These are phyloP conservation scores for Centropyge bicolor DNA, from an alignment of 2,797 vertebrate genomes.

Conservation along the genomic window DNA sequence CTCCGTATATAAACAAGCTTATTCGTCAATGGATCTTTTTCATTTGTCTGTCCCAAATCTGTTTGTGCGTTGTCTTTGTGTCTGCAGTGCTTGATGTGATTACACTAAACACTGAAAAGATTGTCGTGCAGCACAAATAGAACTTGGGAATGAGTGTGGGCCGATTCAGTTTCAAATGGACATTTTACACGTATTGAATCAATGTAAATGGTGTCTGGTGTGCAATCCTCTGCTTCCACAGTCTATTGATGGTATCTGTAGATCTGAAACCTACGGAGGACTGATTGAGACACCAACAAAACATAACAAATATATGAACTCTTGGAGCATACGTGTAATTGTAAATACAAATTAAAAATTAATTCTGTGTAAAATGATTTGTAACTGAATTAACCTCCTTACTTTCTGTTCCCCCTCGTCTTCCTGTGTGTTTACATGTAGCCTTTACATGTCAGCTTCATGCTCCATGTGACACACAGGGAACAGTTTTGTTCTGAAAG, in stretches of 20 bases:
- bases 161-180: conserved; percentile 71
- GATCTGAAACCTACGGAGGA: neutral
- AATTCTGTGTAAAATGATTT: conserved; percentile 36
- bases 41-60: conserved; percentile 65
- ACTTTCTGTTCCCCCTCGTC: conserved; percentile 48
- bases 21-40: conserved; percentile 31
- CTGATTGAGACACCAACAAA: conserved; percentile 14
- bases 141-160: conserved; percentile 48
- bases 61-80: conserved; percentile 71
- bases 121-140: conserved; percentile 63
- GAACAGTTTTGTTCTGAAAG: conserved; percentile 42
- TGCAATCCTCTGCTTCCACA: neutral
- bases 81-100: conserved; percentile 65
- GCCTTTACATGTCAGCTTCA: conserved; percentile 35
- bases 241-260: neutral
- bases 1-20: conserved; percentile 16
- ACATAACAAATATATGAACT: neutral
- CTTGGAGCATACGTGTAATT: neutral
- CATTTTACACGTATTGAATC: conserved; percentile 32
- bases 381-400: conserved; percentile 64
- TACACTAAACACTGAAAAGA: conserved; percentile 60
- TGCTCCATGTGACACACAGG: conserved; percentile 69
- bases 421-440: conserved; percentile 69
- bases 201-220: neutral
- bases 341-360: neutral